Evolutionary conservation across 1,140 invertebrate genomes (phyloP), one percentile per base, ranked within the genome.

Genomic region (Leptinotarsa lineolata): DNA sequence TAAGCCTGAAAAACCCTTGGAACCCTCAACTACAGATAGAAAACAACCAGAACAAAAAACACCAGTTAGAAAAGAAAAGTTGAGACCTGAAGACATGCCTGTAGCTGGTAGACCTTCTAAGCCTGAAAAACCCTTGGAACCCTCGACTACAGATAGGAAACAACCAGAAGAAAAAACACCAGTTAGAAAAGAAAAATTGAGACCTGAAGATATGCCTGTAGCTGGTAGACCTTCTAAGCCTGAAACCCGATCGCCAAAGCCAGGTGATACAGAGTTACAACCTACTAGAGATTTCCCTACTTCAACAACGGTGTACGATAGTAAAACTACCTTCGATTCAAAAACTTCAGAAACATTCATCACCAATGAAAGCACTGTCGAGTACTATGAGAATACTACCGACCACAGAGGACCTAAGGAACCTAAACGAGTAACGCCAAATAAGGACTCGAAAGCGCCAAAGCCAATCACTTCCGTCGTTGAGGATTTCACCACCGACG

Each of bases 401-500:
- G 63, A 65, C 24, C 8, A 30, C 16, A 21, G 21, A 24, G 24
- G 63, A 21, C 63, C 63, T 22, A 24, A 65, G 24, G 24, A 39
- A 65, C 63, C 20, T 22, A 39, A 65, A 65, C n/a, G 11, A 22
- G 15, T 30, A 11, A 30, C 18, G 12, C 63, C 63, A 65, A 54
- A 4, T 16, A 15, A 15, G 6, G 15, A 16, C 15, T 15, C 15
- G 4, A 54, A n/a, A 54, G 48, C 12, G 2, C 48, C 48, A 4
- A 15, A 18, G n/a, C 48, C 48, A 15, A 54, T 54, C n/a, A 54
- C 48, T 16, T 54, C 48, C 13, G 58, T 77, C n/a, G 73, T 48
- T 21, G 71, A 75, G 24, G 61, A 63, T 12, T 64, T 66, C 11
- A 72, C 39, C 45, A 65, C 74, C 13, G 75, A 77, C 54, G 65